Base-by-base conservation (phyloP, 2,888 invertebrate genomes). In the Phyto melanocephala region DNA sequence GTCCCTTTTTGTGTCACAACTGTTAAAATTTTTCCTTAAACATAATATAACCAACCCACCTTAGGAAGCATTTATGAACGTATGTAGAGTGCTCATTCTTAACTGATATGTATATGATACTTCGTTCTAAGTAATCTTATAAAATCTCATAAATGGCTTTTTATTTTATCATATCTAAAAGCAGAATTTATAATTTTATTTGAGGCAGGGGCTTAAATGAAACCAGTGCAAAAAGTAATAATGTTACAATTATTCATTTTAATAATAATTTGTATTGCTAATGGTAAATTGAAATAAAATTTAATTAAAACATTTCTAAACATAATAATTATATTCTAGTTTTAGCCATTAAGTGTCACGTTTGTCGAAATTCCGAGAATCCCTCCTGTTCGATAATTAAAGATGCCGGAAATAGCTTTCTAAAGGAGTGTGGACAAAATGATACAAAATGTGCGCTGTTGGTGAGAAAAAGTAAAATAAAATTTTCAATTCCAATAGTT, bases 381-480 rank as follows among this genome's bases (percentile, higher is more conserved):
- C 52, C 52, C 3, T 24, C 8, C 2, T 77, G 77, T 17, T 70
- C 22, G 10, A 8, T 20, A n/a, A 8, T 70, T 13, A 42, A 68
- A 62, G 52, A 62, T 0, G 13, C 52, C 4, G 15, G 54, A 2
- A 52, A 17, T 4, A 54, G 22, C 3, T 62, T 70, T 35, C 15
- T 77, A 5, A 11, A 17, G 6, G 33, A 60, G 11, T 77, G 77
- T 35, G 17, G 0, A 11, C 20, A 10, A 11, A 17, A 35, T 45
- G 24, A 45, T 62, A 70, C 42, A 0, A 62, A 35, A 62, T 77
- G 77, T 62, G 77, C 62, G 1, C 42, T 77, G 60, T 17, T 70
- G 17, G 22, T 54, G 17, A 52, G 62, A 22, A 45, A 62, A 70
- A 35, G 77, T 68, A 42, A 1, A 7, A 6, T 24, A 28, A 45